phyloP scores from a whole-genome alignment of 2,888 invertebrate species.

The Branchinecta sandiegonensis region DNA sequence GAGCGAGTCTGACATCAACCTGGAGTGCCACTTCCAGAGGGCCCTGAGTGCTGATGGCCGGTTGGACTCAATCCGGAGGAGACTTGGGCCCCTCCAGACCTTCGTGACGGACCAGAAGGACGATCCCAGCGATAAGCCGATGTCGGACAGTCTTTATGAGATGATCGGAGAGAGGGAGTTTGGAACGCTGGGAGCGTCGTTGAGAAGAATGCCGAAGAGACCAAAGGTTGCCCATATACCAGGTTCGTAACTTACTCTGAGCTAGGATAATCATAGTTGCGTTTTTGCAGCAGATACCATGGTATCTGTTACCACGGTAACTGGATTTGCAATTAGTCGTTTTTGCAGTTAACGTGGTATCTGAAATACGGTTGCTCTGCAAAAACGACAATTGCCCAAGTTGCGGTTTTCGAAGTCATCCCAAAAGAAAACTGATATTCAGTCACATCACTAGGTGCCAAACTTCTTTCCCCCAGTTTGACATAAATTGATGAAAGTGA shows the following conservation, averaged over 20 bases:
- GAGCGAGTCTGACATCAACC: constrained; percentile 13
- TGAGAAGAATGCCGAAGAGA: constrained; percentile 11
- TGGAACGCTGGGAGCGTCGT: constrained; percentile 23
- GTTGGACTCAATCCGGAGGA: not conserved
- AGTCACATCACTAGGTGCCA: too few species aligned
- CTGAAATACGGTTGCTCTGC: too few species aligned
- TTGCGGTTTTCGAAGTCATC: too few species aligned
- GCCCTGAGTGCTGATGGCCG: constrained; percentile 14
- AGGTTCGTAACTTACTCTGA: not conserved
- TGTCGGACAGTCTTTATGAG: constrained; percentile 20
- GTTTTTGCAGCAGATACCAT: too few species aligned
- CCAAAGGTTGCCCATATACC: constrained; percentile 12
- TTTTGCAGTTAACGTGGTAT: too few species aligned
- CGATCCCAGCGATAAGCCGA: not conserved
- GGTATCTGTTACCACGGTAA: too few species aligned
- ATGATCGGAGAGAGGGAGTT: constrained; percentile 23
- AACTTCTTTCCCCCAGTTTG: too few species aligned
- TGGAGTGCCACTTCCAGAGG: not conserved
- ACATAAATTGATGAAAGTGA: too few species aligned
- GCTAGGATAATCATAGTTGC: too few species aligned
- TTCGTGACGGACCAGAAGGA: not conserved
- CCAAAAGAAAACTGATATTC: too few species aligned
- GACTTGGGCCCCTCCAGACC: constrained; percentile 1
- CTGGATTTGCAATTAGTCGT: too few species aligned
- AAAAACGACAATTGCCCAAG: too few species aligned